Evolutionary conservation across 2,797 vertebrate species (phyloP), one percentile per base, ranked within the genome.

Genomic region (Xenopus petersii): DNA sequence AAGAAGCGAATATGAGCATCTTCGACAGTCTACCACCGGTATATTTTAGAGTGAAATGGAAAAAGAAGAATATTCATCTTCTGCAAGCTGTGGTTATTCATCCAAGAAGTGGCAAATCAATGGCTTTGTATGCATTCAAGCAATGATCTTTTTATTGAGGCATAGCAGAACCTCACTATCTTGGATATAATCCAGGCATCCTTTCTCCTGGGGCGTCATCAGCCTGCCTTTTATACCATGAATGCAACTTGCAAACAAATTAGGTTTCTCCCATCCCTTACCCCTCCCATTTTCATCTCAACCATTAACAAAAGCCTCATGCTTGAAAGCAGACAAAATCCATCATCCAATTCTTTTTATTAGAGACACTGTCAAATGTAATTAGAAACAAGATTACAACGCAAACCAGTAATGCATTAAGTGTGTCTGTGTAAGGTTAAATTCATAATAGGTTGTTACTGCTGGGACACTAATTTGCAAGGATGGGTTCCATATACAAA

Each of bases 291-390:
- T 51, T 5, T 15, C 49, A 51, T 51, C 49, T 51, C 5, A 51
- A 12, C 59, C 24, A 61, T 61, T 61, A 61, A 61, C 59, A 61
- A 61, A 61, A 61, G 17, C 21, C 1, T 11, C 30, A 21, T 24
- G 11, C 12, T 24, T 61, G 11, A 61, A 61, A 61, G 59, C 59
- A 61, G 59, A 61, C 59, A 12, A 61, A 61, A 61, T 61, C 59
- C 59, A 61, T 61, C 59, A 61, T 26, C 59, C 59, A 61, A 30
- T 61, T 61, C 59, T 24, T 61, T 61, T 61, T 61, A 61, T 61
- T 61, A 61, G 17, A 61, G 59, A 61, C 59, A 61, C 59, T 61
- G 59, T 26, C 59, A 61, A 61, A 61, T 24, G 59, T 61, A 61
- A 61, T 61, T 61, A 61, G 59, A 12, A 24, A 61, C 8, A 24